Evolutionary conservation across 2,888 invertebrate genomes (phyloP).

Genomic region (Epirrhoe alternata): DNA sequence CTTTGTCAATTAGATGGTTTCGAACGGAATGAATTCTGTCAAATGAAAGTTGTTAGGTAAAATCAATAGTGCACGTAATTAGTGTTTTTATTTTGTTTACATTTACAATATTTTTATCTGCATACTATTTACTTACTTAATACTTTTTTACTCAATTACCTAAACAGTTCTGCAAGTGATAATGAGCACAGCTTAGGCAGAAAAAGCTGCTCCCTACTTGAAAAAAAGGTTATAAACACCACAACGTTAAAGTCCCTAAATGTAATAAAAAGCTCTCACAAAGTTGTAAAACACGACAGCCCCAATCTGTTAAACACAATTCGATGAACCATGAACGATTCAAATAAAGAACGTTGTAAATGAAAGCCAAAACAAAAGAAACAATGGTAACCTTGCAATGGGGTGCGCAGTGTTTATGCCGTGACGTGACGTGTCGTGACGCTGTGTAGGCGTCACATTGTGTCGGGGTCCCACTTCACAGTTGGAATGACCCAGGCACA

Average conservation of each 20-base stretch:
- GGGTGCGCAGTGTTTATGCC: slow-evolving; percentile 29
- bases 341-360: slow-evolving; percentile 18
- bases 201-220: too few relatives aligned
- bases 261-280: background rate
- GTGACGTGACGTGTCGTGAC: slow-evolving; percentile 3
- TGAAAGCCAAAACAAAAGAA: slow-evolving; percentile 22
- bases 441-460: slow-evolving; percentile 58
- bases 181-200: too few relatives aligned
- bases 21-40: too few relatives aligned
- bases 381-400: slow-evolving; percentile 35
- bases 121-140: too few relatives aligned
- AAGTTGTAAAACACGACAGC: background rate
- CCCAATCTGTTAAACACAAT: background rate
- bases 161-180: too few relatives aligned
- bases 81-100: too few relatives aligned
- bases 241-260: background rate
- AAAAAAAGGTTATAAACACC: too few relatives aligned
- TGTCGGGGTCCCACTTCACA: slow-evolving; percentile 75
- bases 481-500: slow-evolving; percentile 79
- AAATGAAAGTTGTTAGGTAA: too few relatives aligned
- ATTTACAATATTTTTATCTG: too few relatives aligned
- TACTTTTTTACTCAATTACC: too few relatives aligned
- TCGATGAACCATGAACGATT: slow-evolving; percentile 3
- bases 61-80: too few relatives aligned
- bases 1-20: too few relatives aligned